phyloP scores from a whole-genome alignment of 2,797 vertebrate genomes.

The Apodemus agrarius region DNA sequence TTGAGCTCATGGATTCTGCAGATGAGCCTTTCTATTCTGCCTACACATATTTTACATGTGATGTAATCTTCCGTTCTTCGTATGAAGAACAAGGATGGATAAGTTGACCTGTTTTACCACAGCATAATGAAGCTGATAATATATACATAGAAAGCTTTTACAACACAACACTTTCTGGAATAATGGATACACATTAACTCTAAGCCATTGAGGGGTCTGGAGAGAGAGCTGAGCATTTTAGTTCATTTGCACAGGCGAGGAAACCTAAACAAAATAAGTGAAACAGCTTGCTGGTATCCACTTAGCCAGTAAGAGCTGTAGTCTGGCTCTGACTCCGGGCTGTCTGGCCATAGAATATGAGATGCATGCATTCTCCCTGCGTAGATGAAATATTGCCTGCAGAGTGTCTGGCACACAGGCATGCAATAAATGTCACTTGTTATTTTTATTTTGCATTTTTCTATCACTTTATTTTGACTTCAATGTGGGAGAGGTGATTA shows the following conservation, averaged over 20 bases:
- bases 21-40: background rate
- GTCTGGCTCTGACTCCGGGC: background rate
- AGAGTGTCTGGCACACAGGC: slow-evolving; percentile 66
- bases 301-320: background rate
- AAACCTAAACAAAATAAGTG: slow-evolving; percentile 6
- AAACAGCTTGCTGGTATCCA: background rate
- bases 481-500: slow-evolving; percentile 76
- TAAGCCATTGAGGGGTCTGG: background rate
- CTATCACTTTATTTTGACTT: slow-evolving; percentile 78
- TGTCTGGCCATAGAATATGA: background rate
- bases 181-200: background rate
- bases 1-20: background rate
- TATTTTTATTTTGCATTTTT: slow-evolving; percentile 82
- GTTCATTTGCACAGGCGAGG: background rate
- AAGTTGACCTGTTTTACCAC: background rate
- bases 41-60: background rate
- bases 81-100: background rate
- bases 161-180: background rate
- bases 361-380: background rate
- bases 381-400: slow-evolving; percentile 70
- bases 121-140: background rate
- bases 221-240: background rate
- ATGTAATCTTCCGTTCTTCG: background rate
- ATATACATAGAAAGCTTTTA: background rate
- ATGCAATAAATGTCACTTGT: slow-evolving; percentile 78